Percentiles rank a stretch among this genome's conserved stretches.
Evolutionary conservation across 1,140 invertebrate species (phyloP).

Genomic region (Drosophila arizonae): DNA sequence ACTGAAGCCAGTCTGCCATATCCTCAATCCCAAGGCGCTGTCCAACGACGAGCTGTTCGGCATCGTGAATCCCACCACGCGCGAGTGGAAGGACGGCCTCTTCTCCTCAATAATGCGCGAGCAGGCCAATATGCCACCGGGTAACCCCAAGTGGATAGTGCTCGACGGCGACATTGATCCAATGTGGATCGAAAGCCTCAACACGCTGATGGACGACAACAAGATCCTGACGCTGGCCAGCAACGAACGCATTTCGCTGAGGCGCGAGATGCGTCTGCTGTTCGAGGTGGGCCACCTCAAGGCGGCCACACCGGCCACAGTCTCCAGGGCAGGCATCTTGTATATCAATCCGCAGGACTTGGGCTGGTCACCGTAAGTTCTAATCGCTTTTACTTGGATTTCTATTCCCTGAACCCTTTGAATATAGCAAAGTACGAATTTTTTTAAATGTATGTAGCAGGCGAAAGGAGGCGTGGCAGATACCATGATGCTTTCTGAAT

Average conservation of each 20-base stretch:
- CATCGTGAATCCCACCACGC: conserved; percentile 95
- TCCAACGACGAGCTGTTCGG: conserved; percentile 98
- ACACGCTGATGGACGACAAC: conserved; percentile 94
- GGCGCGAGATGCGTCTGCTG: conserved; percentile 93
- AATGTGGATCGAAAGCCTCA: conserved; percentile 98
- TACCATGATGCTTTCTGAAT: too few species aligned
- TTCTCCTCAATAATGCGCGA: conserved; percentile 97
- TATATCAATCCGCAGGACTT: conserved; percentile 97
- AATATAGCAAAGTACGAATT: too few species aligned
- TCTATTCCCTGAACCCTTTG: too few species aligned
- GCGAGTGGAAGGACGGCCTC: conserved; percentile 98
- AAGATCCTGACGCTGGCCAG: conserved; percentile 95
- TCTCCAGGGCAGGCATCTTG: conserved; percentile 95
- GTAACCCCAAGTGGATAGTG: conserved; percentile 96
- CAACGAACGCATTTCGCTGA: conserved; percentile 96
- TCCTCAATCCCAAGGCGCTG: conserved; percentile 97
- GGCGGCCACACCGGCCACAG: conserved; percentile 97
- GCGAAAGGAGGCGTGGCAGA: too few species aligned
- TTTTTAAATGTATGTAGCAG: too few species aligned
- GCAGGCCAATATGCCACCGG: conserved; percentile 90
- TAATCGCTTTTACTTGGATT: too few species aligned
- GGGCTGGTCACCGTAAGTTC: conserved; percentile 96
- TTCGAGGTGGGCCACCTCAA: conserved; percentile 97
- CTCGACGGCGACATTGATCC: conserved; percentile 98
- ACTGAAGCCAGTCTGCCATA: conserved; percentile 92